A percentile compares a stretch with the other conserved stretches of the same genome.
Conservation (phyloP, 2,113 vertebrate species). For the Megaceryle torquata region DNA sequence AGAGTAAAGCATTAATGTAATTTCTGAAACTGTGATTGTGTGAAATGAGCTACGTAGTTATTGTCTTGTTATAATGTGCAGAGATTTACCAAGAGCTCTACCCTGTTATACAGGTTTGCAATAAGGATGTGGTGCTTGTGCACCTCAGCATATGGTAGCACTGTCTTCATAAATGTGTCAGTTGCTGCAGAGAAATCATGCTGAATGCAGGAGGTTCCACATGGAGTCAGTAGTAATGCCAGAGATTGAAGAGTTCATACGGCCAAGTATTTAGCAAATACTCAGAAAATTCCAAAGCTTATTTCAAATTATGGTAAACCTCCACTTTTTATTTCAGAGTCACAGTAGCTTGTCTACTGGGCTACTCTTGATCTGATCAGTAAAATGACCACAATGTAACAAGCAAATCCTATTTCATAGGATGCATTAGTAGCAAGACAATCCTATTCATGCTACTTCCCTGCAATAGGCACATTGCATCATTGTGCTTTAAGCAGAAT, state of each 20-base stretch:
- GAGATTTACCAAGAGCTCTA: not conserved
- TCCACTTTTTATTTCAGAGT: not conserved
- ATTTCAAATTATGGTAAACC: not conserved
- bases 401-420: not conserved
- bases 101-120: fast-evolving
- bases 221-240: not conserved
- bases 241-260: not conserved
- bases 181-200: not conserved
- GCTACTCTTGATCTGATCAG: not conserved
- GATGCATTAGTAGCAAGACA: not conserved
- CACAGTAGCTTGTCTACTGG: not conserved
- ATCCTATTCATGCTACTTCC: not conserved
- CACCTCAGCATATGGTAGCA: not conserved
- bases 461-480: not conserved
- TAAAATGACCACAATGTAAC: not conserved
- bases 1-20: not conserved
- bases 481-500: not conserved
- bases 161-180: not conserved
- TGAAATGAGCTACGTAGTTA: not conserved
- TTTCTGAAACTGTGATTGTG: not conserved
- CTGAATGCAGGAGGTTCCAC: not conserved
- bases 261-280: not conserved
- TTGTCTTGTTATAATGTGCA: not conserved
- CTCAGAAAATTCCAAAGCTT: not conserved
- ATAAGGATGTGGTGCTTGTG: not conserved